phyloP scores from a whole-genome alignment of 37 sponge, comb jelly and placozoan species.

The Chondrosia reniformis region DNA sequence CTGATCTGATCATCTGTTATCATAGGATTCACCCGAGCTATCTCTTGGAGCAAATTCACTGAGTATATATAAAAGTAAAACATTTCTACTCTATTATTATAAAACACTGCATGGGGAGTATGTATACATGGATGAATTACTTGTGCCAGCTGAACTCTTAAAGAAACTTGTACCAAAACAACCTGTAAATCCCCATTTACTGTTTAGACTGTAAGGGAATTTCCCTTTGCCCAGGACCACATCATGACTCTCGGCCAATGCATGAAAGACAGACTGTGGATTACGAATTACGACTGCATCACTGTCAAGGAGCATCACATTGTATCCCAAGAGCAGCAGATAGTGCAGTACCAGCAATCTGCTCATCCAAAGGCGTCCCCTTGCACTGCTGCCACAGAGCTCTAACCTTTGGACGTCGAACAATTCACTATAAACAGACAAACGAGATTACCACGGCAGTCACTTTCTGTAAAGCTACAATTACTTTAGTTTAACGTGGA shows the following conservation, averaged over 20 bases:
- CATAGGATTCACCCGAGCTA: neutral
- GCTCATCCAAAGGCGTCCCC: conserved; percentile 8
- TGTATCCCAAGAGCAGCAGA: neutral
- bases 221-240: conserved; percentile 8
- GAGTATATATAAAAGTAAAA: neutral
- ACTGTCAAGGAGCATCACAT: conserved; percentile 6
- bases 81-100: no score
- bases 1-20: conserved; percentile 2
- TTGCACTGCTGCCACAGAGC: neutral
- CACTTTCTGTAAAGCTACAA: no score
- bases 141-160: neutral
- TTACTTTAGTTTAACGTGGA: no score
- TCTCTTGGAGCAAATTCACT: neutral
- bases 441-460: no score
- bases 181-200: neutral
- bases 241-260: neutral
- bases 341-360: conserved; percentile 1
- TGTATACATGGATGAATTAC: neutral
- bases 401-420: no score
- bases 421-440: no score
- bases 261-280: neutral
- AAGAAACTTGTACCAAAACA: conserved; percentile 10
- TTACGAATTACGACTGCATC: neutral
- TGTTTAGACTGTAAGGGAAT: neutral
- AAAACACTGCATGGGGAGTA: neutral